These are phyloP conservation scores for Lissocephala sabroskyi DNA, from an alignment of 2,888 invertebrate species.

Conservation along the genomic window DNA sequence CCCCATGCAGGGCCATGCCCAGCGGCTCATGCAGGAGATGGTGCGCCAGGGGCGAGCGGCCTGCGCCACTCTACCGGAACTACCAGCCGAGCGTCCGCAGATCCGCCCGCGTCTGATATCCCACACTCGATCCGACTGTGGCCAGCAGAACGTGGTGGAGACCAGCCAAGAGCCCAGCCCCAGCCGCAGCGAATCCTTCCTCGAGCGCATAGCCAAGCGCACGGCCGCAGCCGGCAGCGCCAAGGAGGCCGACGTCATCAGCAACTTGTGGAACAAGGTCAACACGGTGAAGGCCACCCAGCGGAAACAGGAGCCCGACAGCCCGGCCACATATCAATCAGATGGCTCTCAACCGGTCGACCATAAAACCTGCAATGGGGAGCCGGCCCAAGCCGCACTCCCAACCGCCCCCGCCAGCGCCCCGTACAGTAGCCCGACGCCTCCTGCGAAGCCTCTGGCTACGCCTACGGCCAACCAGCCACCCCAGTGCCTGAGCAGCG, in stretches of 20 bases:
- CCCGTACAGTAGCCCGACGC: constrained; percentile 11
- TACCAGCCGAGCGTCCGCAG: constrained; percentile 68
- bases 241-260: constrained; percentile 48
- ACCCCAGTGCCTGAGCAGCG: constrained; percentile 40
- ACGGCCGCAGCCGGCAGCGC: constrained; percentile 41
- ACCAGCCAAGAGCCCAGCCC: constrained; percentile 20
- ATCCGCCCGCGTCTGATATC: constrained; percentile 64
- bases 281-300: constrained; percentile 47
- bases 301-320: constrained; percentile 42
- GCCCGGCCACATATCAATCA: constrained; percentile 31
- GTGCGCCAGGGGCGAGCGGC: constrained; percentile 65
- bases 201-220: constrained; percentile 68
- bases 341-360: constrained; percentile 33
- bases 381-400: constrained; percentile 22
- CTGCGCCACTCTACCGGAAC: constrained; percentile 66
- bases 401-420: neutral
- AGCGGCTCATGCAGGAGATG: constrained; percentile 48
- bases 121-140: constrained; percentile 38
- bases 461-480: too few relatives aligned
- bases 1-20: constrained; percentile 51
- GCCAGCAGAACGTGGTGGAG: constrained; percentile 27
- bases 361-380: constrained; percentile 1
- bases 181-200: constrained; percentile 54
- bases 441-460: too few relatives aligned
- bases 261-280: constrained; percentile 65